Percentiles rank a stretch among this genome's conserved stretches.
phyloP scores from a whole-genome alignment of 1,140 invertebrate genomes.

The Episyrphus balteatus region DNA sequence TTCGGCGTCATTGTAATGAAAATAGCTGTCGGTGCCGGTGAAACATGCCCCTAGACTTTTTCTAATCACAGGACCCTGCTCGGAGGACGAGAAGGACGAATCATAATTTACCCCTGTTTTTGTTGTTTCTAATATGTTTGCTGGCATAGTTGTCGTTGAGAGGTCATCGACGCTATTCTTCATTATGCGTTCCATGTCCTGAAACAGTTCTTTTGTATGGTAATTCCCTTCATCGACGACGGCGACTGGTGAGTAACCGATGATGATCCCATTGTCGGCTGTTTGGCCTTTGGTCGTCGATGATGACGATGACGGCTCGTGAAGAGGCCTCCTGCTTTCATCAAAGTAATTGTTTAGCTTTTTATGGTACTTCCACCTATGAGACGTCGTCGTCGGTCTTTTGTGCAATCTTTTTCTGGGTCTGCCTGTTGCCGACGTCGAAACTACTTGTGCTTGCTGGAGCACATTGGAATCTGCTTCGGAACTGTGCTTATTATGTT shows the following conservation, averaged over 20 bases:
- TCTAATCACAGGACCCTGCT: slow-evolving; percentile 19
- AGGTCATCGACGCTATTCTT: slow-evolving; percentile 17
- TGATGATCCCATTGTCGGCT: background rate
- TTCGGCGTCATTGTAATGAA: slow-evolving; percentile 60
- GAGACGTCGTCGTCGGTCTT: no score
- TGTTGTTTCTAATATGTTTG: background rate
- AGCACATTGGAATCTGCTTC: no score
- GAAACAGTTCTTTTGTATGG: slow-evolving; percentile 29
- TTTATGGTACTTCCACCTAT: no score
- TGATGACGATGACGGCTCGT: background rate
- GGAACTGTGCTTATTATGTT: no score
- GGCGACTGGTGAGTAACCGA: slow-evolving; percentile 20
- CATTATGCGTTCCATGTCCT: slow-evolving; percentile 35
- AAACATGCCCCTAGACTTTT: slow-evolving; percentile 49
- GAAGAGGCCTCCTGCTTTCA: no score
- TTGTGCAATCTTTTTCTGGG: no score
- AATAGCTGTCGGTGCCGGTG: slow-evolving; percentile 49
- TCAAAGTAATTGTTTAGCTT: no score
- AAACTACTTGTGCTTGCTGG: no score
- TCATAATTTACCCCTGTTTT: no score
- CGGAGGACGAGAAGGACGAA: slow-evolving; percentile 7
- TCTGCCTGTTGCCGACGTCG: no score
- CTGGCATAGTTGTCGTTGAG: slow-evolving; percentile 5
- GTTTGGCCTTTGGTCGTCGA: background rate
- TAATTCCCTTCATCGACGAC: slow-evolving; percentile 23